Evolutionary conservation across 1,140 invertebrate species (phyloP), one percentile per base, ranked within the genome.

Genomic region (Diachasma alloeum): DNA sequence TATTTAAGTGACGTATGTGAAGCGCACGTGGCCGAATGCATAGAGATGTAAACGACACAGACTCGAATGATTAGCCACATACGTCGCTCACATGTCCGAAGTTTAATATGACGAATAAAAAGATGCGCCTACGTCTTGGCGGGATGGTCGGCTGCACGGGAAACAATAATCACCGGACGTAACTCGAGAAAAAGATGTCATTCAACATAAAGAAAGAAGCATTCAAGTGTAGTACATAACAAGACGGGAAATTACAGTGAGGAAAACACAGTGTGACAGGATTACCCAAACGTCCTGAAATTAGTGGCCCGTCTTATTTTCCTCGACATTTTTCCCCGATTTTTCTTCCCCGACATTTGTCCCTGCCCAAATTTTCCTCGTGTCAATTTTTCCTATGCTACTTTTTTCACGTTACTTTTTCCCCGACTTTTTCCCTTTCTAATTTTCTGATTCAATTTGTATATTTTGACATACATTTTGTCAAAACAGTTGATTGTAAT

Each of bases 81-180:
- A 63, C 59, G 24, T 63, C 59, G 19, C 24, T 63, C 59, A 63
- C 24, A 63, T 63, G 11, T 63, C 24, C 59, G 22, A 63, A 1
- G 48, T 53, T 26, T 26, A 26, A 63, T 26, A 26, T 26, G 59
- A 11, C 10, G 59, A 63, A 63, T 63, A 63, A 63, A 63, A 63
- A 63, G 24, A 63, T 63, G 22, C 59, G 22, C 24, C 59, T 63
- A 63, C 22, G 24, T 63, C 22, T 63, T 59, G 53, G 9, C 53
- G 15, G 53, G 19, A 13, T 26, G 24, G 19, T 63, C 15, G 24
- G 3, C 24, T 15, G 15, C 59, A 63, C 59, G 59, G 59, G 59
- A 63, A 63, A 63, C 59, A 63, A 56, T 56, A 56, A 63, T 63
- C 59, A 63, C 19, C 59, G 59, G 19, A 63, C 59, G 24, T 63